These are phyloP conservation scores for Boloria euphrosyne DNA, from an alignment of 2,888 invertebrate species.

Conservation along the genomic window DNA sequence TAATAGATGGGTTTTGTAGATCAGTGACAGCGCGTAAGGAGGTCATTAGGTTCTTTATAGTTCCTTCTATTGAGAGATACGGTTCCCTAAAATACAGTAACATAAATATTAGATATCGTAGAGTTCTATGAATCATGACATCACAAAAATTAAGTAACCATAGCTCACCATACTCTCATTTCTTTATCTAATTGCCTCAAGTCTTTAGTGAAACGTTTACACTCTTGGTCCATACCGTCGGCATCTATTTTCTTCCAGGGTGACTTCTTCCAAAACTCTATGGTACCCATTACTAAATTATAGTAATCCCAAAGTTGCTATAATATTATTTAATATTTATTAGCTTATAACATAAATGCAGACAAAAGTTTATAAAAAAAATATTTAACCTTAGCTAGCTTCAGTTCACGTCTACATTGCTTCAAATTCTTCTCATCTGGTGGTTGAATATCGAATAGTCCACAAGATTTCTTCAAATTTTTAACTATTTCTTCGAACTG, in stretches of 20 bases:
- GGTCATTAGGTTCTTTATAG: conserved; percentile 95
- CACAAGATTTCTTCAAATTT: conserved; percentile 87
- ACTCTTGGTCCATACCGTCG: conserved; percentile 96
- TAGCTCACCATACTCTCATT: conserved; percentile 85
- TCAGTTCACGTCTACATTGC: conserved; percentile 89
- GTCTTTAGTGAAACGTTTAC: conserved; percentile 95
- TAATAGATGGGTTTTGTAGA: conserved; percentile 96
- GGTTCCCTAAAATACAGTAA: conserved; percentile 83
- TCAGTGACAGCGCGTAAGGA: conserved; percentile 96
- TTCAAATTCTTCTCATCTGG: conserved; percentile 91
- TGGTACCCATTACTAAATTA: conserved; percentile 88
- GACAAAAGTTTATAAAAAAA: neutral
- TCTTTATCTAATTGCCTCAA: conserved; percentile 91
- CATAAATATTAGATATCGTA: neutral
- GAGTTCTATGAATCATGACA: too few species aligned
- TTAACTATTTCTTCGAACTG: conserved; percentile 86
- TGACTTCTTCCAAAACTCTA: conserved; percentile 96
- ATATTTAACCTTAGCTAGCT: conserved; percentile 84
- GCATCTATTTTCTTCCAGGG: conserved; percentile 97
- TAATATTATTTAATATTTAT: conserved; percentile 13
- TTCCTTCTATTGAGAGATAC: conserved; percentile 89
- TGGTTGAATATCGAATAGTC: conserved; percentile 92
- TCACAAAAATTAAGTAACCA: too few species aligned
- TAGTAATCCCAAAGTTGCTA: conserved; percentile 95
- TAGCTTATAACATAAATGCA: conserved; percentile 25